A percentile compares a stretch with the other conserved stretches of the same genome.
phyloP scores from a whole-genome alignment of 2,797 vertebrate genomes.

The Pantherophis alleghaniensis region DNA sequence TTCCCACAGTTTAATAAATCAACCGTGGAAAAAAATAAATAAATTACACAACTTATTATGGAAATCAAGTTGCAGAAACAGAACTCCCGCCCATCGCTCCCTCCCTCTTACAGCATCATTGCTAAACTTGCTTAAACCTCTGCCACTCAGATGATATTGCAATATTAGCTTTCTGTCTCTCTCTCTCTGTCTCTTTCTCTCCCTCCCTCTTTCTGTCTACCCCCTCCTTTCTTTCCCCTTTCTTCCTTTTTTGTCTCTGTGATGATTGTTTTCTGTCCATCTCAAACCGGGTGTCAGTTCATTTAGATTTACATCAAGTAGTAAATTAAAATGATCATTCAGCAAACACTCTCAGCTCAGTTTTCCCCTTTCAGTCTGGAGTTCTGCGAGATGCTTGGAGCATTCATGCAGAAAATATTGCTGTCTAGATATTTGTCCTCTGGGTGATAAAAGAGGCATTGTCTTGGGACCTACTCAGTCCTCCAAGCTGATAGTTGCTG shows the following conservation, averaged over 20 bases:
- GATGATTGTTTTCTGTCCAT: constrained; percentile 86
- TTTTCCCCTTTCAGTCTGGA: constrained; percentile 82
- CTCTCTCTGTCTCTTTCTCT: neutral
- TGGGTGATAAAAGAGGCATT: constrained; percentile 89
- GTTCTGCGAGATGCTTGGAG: constrained; percentile 79
- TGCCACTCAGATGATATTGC: constrained; percentile 67
- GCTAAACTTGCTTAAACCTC: constrained; percentile 82
- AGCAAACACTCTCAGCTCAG: constrained; percentile 84
- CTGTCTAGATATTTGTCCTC: constrained; percentile 93
- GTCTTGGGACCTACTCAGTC: constrained; percentile 87
- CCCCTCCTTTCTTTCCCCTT: rapidly evolving
- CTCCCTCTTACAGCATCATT: constrained; percentile 67
- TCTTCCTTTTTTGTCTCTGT: constrained; percentile 40
- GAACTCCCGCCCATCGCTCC: constrained; percentile 53
- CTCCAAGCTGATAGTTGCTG: constrained; percentile 80
- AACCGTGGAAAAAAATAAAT: constrained; percentile 60
- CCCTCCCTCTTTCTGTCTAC: neutral
- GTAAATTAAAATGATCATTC: constrained; percentile 98
- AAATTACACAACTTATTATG: constrained; percentile 78
- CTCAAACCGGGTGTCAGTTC: constrained; percentile 86
- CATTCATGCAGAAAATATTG: constrained; percentile 90
- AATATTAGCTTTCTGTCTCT: constrained; percentile 61
- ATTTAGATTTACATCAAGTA: constrained; percentile 96
- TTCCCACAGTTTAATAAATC: constrained; percentile 65
- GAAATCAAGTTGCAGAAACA: constrained; percentile 71